phyloP scores from a whole-genome alignment of 2,888 invertebrate genomes.

The Spisula solida region DNA sequence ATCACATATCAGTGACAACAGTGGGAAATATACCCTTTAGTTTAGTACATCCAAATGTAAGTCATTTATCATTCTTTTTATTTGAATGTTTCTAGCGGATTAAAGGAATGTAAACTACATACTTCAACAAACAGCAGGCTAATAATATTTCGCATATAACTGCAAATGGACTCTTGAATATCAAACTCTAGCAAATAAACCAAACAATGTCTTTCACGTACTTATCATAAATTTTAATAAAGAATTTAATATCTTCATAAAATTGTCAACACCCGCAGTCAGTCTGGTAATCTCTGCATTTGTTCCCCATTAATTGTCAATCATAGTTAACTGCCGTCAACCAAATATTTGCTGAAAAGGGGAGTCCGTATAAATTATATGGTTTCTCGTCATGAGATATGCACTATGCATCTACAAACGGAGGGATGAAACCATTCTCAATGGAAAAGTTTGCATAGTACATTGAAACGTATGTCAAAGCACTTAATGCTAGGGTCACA shows the following conservation, averaged over 20 bases:
- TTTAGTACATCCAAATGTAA: not conserved
- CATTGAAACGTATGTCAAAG: too few species aligned
- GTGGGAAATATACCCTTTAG: too few species aligned
- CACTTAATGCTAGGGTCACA: too few species aligned
- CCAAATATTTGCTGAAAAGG: not conserved
- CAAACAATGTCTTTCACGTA: not conserved
- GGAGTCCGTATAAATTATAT: too few species aligned
- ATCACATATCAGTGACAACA: too few species aligned
- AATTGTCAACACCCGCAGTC: not conserved
- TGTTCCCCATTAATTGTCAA: conserved; percentile 8
- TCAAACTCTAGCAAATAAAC: not conserved
- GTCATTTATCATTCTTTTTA: not conserved
- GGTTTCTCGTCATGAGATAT: too few species aligned
- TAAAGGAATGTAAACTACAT: not conserved
- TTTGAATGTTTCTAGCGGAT: not conserved
- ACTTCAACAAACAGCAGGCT: not conserved
- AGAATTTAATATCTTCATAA: conserved; percentile 21
- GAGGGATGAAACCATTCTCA: too few species aligned
- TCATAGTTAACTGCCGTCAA: not conserved
- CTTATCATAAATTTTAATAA: conserved; percentile 11
- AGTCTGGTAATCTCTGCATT: not conserved
- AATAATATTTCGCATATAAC: not conserved
- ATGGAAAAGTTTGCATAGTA: too few species aligned
- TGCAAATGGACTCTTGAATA: not conserved
- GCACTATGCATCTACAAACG: too few species aligned